phyloP scores from a whole-genome alignment of 1,140 invertebrate species.

The Drosophila ercepeae region DNA sequence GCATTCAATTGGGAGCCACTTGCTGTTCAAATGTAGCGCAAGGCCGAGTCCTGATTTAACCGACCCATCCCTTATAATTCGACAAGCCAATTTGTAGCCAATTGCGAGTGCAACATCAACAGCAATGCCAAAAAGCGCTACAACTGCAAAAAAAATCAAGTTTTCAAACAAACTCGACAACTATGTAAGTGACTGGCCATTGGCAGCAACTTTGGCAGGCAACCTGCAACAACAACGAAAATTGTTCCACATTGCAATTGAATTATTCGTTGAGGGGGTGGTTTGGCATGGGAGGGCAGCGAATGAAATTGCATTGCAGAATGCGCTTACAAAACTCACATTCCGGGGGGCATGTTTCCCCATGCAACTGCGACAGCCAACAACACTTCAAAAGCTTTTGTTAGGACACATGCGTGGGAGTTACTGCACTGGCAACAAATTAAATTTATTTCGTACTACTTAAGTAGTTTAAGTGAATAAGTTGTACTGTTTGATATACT shows the following conservation, averaged over 20 bases:
- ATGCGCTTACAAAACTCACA: conserved; percentile 58
- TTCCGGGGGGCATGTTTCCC: not conserved
- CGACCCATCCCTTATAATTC: conserved; percentile 38
- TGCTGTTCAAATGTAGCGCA: conserved; percentile 61
- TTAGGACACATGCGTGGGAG: conserved; percentile 40
- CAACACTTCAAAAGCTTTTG: conserved; percentile 68
- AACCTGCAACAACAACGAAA: conserved; percentile 49
- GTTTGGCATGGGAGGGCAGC: too few relatives aligned
- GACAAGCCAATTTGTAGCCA: conserved; percentile 76
- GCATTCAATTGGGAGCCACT: conserved; percentile 55
- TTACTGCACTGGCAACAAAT: not conserved
- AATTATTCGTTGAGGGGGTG: conserved; percentile 61
- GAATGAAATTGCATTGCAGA: conserved; percentile 65
- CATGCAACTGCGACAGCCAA: conserved; percentile 48
- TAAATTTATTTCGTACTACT: too few relatives aligned
- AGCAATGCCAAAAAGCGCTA: conserved; percentile 28
- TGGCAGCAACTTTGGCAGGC: conserved; percentile 17
- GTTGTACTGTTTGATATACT: too few relatives aligned
- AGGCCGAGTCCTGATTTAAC: conserved; percentile 31
- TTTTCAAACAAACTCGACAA: conserved; percentile 76
- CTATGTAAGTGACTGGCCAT: conserved; percentile 71
- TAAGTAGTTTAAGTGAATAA: too few relatives aligned
- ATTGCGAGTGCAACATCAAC: conserved; percentile 63
- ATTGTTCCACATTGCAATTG: conserved; percentile 75
- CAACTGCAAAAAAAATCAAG: conserved; percentile 28